Evolutionary conservation across 2,113 vertebrate species (phyloP).

Genomic region (Laticauda colubrina): DNA sequence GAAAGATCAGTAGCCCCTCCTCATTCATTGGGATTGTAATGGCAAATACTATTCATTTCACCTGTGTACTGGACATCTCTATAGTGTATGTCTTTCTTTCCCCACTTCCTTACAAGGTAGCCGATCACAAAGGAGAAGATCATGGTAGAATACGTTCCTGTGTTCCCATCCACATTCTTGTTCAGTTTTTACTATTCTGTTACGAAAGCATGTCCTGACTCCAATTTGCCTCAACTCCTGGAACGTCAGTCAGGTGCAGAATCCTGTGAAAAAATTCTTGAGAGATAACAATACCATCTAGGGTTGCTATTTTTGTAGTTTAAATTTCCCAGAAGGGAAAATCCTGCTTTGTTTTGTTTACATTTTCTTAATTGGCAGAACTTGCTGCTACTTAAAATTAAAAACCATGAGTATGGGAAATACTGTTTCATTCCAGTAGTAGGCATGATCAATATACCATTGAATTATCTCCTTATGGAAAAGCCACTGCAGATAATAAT

Average conservation of each 20-base stretch:
- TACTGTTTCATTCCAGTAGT: not conserved
- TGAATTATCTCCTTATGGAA: not conserved
- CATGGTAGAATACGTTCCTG: not conserved
- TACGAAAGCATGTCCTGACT: not conserved
- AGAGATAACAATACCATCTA: slow-evolving; percentile 62
- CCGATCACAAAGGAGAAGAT: not conserved
- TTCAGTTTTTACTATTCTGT: not conserved
- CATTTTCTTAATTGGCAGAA: not conserved
- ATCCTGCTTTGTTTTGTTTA: not conserved
- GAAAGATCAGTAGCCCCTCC: not conserved
- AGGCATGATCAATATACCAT: too few relatives aligned
- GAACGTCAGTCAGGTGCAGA: not conserved
- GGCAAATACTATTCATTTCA: not conserved
- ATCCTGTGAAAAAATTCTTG: not conserved
- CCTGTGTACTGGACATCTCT: not conserved
- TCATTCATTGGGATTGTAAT: not conserved
- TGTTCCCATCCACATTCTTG: not conserved
- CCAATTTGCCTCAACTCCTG: not conserved
- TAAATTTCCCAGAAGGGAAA: not conserved
- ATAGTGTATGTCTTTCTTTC: not conserved
- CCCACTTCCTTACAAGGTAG: not conserved
- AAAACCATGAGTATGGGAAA: not conserved
- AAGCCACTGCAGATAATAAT: not conserved
- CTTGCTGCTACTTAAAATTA: not conserved
- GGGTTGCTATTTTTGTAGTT: slow-evolving; percentile 18